phyloP scores from a whole-genome alignment of 2,888 invertebrate genomes.

The Choreutis nemorana region DNA sequence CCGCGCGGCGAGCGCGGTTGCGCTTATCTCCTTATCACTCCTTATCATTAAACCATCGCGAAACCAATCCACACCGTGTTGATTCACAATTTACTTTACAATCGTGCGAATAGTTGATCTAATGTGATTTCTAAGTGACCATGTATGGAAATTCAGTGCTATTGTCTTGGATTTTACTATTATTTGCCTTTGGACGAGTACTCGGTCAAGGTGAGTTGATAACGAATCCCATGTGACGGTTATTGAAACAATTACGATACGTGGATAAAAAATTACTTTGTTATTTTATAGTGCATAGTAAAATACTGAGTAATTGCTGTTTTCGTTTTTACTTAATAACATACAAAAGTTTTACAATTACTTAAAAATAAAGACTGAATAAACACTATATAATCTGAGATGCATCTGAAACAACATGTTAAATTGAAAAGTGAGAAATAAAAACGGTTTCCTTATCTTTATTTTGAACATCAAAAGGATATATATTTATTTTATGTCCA shows the following conservation, averaged over 20 bases:
- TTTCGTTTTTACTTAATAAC: too few species aligned
- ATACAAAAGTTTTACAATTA: too few species aligned
- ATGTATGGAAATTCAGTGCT: slow-evolving; percentile 31
- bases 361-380: too few species aligned
- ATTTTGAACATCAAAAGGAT: slow-evolving; percentile 41
- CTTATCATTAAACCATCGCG: slow-evolving; percentile 56
- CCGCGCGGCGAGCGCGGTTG: slow-evolving; percentile 15
- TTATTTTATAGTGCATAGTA: too few species aligned
- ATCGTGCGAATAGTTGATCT: slow-evolving; percentile 32
- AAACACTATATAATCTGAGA: too few species aligned
- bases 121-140: slow-evolving; percentile 28
- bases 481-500: slow-evolving; percentile 38
- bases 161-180: slow-evolving; percentile 29
- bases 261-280: too few species aligned
- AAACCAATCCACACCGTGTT: slow-evolving; percentile 36
- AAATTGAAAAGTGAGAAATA: slow-evolving; percentile 11
- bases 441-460: slow-evolving; percentile 39
- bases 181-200: slow-evolving; percentile 29
- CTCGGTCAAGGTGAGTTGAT: slow-evolving; percentile 46
- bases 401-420: too few species aligned
- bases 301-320: too few species aligned
- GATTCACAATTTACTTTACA: slow-evolving; percentile 30
- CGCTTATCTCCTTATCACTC: slow-evolving; percentile 50
- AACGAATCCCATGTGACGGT: too few species aligned
- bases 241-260: too few species aligned